These are phyloP conservation scores for Gryon sp. DNA, from an alignment of 1,140 invertebrate species.

Conservation along the genomic window DNA sequence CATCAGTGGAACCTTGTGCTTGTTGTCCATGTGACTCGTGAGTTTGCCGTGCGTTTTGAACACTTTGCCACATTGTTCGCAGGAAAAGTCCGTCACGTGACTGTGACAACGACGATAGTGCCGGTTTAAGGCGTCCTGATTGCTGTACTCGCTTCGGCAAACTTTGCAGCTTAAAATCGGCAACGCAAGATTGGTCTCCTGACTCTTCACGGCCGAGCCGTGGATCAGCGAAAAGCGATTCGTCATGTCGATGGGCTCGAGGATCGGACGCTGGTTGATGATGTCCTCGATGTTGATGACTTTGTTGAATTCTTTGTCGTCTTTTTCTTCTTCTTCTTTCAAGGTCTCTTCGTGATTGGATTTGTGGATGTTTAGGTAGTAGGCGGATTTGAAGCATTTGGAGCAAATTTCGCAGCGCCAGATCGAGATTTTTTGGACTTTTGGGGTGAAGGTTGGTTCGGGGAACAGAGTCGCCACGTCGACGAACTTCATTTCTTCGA, in stretches of 20 bases:
- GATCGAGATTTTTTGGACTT: conserved; percentile 18
- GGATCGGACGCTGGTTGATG: too few relatives aligned
- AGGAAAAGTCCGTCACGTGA: conserved; percentile 65
- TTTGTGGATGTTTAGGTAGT: conserved; percentile 42
- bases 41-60: conserved; percentile 28
- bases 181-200: not conserved
- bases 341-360: conserved; percentile 2
- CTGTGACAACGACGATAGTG: conserved; percentile 23
- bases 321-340: not conserved
- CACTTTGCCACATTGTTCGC: conserved; percentile 82
- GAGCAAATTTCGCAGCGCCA: conserved; percentile 45
- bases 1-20: conserved; percentile 63
- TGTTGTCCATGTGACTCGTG: conserved; percentile 2
- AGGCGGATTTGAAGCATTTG: conserved; percentile 26
- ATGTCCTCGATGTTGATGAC: not conserved
- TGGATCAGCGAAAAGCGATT: not conserved
- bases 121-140: conserved; percentile 5
- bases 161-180: conserved; percentile 1
- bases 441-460: not conserved
- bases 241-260: not conserved
- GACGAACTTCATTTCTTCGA: not conserved
- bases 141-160: conserved; percentile 8
- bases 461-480: not conserved
- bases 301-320: not conserved
- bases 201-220: not conserved